Conservation (phyloP, 37 sponge, comb jelly and placozoan genomes). For the Crambe crambe region DNA sequence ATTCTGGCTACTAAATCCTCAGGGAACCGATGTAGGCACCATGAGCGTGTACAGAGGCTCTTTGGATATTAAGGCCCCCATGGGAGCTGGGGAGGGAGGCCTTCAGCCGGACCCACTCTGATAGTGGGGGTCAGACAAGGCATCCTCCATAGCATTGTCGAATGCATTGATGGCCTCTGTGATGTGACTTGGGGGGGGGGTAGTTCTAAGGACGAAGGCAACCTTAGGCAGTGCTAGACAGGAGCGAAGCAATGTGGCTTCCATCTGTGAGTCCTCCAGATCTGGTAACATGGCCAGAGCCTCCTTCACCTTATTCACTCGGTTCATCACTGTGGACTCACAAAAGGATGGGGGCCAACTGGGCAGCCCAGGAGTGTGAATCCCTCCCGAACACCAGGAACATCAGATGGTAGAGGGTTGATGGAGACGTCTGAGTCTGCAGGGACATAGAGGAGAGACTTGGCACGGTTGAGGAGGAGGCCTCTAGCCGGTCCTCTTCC, state of each 20-base stretch:
- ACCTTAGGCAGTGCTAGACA: neutral
- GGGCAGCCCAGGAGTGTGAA: neutral
- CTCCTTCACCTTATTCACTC: neutral
- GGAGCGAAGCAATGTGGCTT: neutral
- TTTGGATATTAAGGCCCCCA: no score
- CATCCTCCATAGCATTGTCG: neutral
- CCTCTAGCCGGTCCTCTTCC: neutral
- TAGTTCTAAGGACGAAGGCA: neutral
- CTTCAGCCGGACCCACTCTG: neutral
- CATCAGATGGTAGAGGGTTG: neutral
- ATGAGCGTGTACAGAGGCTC: neutral
- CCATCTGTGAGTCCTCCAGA: no score
- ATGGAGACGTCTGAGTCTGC: neutral
- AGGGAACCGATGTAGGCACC: neutral
- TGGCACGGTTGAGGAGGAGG: neutral
- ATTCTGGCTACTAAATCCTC: neutral
- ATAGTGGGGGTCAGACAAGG: neutral
- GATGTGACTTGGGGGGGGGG: neutral
- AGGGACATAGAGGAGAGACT: neutral
- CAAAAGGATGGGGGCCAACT: neutral
- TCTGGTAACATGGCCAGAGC: no score
- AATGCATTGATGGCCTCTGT: neutral
- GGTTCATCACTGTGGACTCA: neutral
- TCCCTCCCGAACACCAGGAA: neutral
- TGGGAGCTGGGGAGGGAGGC: neutral